Conservation (phyloP, 2,888 invertebrate species). For the Ptychoptera contaminata region DNA sequence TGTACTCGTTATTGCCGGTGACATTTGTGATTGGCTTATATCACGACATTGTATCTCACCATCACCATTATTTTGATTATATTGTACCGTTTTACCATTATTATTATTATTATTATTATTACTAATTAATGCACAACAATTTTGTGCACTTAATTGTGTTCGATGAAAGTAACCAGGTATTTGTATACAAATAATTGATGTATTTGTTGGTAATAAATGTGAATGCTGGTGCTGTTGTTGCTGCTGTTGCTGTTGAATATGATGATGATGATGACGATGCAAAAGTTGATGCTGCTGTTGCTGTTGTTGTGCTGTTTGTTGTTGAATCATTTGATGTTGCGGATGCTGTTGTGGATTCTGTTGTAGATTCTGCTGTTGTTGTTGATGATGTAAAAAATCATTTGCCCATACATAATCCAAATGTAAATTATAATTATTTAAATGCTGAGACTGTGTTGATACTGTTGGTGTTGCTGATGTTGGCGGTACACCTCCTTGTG, state of each 20-base stretch:
- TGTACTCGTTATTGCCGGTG: constrained; percentile 23
- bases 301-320: neutral
- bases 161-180: constrained; percentile 14
- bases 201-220: constrained; percentile 3
- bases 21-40: constrained; percentile 38
- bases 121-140: constrained; percentile 13
- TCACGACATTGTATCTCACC: constrained; percentile 38
- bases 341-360: constrained; percentile 4
- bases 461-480: neutral
- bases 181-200: neutral
- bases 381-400: constrained; percentile 10
- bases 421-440: too few relatives aligned
- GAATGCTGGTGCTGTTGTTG: constrained; percentile 1
- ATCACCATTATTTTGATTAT: constrained; percentile 1
- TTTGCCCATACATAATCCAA: constrained; percentile 1
- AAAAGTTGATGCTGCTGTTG: constrained; percentile 2
- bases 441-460: neutral
- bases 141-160: constrained; percentile 13
- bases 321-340: neutral
- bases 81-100: neutral
- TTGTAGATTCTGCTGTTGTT: constrained; percentile 4
- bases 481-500: neutral
- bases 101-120: neutral
- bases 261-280: neutral
- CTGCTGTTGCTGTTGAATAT: constrained; percentile 1